Evolutionary conservation across 2,113 vertebrate species (phyloP).

Genomic region (Oxyruncus cristatus): DNA sequence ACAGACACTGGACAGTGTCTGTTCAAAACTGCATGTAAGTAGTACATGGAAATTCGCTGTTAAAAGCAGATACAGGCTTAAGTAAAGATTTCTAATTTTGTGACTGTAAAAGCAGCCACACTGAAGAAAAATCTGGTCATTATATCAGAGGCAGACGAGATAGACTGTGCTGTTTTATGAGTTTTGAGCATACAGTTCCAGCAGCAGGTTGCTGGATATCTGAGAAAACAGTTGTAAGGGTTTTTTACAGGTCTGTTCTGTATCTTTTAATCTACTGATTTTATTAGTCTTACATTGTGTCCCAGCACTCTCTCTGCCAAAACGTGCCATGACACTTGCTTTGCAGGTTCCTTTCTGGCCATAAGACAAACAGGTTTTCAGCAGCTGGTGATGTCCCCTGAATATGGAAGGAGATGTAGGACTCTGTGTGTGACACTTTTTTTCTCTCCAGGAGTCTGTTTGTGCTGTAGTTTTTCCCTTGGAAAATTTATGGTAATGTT

Average conservation of each 20-base stretch:
- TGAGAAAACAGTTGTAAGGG: not conserved
- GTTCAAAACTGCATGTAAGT: fast-evolving
- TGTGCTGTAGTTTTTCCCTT: not conserved
- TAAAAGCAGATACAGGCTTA: not conserved
- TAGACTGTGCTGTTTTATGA: not conserved
- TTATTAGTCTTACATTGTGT: not conserved
- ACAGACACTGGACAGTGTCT: no score
- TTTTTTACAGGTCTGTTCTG: not conserved
- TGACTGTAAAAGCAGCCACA: not conserved
- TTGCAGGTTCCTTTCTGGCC: not conserved
- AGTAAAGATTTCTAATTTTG: not conserved
- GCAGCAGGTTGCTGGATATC: not conserved
- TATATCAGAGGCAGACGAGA: not conserved
- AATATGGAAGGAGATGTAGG: not conserved
- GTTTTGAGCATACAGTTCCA: not conserved
- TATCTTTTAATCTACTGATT: not conserved
- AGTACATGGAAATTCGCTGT: not conserved
- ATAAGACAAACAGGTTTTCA: not conserved
- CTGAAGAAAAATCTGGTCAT: not conserved
- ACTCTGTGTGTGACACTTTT: not conserved
- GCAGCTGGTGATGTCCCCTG: not conserved
- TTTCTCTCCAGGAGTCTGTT: not conserved
- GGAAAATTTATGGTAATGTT: not conserved
- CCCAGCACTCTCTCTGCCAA: not conserved
- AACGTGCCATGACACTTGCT: not conserved